These are phyloP conservation scores for Tinea trinotella DNA, from an alignment of 2,888 invertebrate species.

Conservation along the genomic window DNA sequence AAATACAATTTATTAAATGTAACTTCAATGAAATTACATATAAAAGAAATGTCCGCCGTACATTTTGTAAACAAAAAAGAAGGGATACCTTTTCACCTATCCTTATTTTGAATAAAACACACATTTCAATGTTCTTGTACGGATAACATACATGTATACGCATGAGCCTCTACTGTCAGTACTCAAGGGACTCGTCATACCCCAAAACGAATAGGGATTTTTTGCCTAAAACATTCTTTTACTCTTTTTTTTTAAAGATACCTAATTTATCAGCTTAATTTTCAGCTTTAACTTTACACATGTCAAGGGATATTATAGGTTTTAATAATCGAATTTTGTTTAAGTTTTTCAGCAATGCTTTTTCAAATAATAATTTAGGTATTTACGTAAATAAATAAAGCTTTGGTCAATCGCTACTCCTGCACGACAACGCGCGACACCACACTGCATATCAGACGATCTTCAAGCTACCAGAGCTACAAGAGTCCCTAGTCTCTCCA, in stretches of 20 bases:
- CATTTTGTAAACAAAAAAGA: not conserved
- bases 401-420: too few relatives aligned
- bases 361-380: too few relatives aligned
- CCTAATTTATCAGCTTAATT: not conserved
- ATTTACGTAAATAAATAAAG: too few relatives aligned
- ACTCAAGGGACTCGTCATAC: not conserved
- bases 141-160: not conserved
- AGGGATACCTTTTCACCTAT: slow-evolving; percentile 1
- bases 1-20: not conserved
- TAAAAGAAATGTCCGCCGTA: not conserved
- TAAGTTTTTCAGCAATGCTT: too few relatives aligned
- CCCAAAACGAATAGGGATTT: not conserved
- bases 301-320: not conserved
- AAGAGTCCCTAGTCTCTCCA: too few relatives aligned
- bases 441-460: too few relatives aligned
- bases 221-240: not conserved
- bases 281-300: not conserved
- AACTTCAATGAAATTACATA: not conserved
- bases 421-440: too few relatives aligned
- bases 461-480: too few relatives aligned
- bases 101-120: slow-evolving; percentile 5
- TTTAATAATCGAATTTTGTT: too few relatives aligned
- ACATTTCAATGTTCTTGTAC: slow-evolving; percentile 4
- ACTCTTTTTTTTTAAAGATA: not conserved
- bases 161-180: not conserved